Evolutionary conservation across 2,888 invertebrate genomes (phyloP).

Genomic region (Selenia dentaria): DNA sequence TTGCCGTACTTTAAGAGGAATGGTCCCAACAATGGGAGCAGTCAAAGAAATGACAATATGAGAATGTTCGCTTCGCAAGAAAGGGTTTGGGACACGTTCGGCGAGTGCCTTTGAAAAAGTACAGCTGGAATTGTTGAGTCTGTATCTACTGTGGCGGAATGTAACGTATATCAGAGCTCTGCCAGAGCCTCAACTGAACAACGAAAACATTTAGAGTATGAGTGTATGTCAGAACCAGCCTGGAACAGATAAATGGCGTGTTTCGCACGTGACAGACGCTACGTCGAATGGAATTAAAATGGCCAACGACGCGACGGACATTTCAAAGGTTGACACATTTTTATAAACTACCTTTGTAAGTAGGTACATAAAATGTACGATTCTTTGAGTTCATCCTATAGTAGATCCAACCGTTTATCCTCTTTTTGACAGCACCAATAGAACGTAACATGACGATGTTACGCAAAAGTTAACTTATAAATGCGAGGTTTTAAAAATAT

Average conservation of each 20-base stretch:
- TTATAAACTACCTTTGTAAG: conserved; percentile 15
- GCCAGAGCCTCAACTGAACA: conserved; percentile 41
- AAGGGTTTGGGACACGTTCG: conserved; percentile 43
- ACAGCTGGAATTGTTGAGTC: conserved; percentile 40
- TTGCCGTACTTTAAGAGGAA: conserved; percentile 41
- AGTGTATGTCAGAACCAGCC: conserved; percentile 55
- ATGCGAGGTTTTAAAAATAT: too few relatives aligned
- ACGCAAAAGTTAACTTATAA: too few relatives aligned
- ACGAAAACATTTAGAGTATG: conserved; percentile 63
- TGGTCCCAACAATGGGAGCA: conserved; percentile 37
- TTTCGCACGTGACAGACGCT: conserved; percentile 45
- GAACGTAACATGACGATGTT: too few relatives aligned
- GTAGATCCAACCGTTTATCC: too few relatives aligned
- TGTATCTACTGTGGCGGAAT: conserved; percentile 37
- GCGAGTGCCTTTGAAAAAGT: conserved; percentile 43
- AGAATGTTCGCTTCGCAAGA: conserved; percentile 37
- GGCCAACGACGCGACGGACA: conserved; percentile 36
- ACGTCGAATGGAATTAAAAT: too few relatives aligned
- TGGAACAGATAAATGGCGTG: conserved; percentile 54
- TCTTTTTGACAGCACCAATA: too few relatives aligned
- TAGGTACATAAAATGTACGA: not conserved
- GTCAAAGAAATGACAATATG: conserved; percentile 45
- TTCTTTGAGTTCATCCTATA: conserved; percentile 6
- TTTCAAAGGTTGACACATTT: conserved; percentile 44
- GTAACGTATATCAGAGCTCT: conserved; percentile 41